A percentile compares a stretch with the other conserved stretches of the same genome.
Conservation (phyloP, 2,888 invertebrate genomes). For the Hydriomena furcata region DNA sequence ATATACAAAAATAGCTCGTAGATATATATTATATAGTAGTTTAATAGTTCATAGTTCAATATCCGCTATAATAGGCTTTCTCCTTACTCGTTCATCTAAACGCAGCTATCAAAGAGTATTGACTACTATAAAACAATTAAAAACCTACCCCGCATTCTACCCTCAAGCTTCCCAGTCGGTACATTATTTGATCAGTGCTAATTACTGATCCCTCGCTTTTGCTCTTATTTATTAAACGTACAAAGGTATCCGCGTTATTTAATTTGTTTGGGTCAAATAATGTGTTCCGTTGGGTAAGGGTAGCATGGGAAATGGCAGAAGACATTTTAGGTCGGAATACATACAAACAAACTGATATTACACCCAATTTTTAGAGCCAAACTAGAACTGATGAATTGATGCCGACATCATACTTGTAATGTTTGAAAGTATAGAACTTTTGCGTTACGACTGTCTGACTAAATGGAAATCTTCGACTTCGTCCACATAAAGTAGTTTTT, state of each 20-base stretch:
- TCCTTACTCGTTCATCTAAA: too few relatives aligned
- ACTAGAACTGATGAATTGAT: neutral
- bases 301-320: slow-evolving; percentile 23
- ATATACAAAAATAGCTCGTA: too few relatives aligned
- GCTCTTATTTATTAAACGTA: slow-evolving; percentile 32
- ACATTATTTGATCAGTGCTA: slow-evolving; percentile 31
- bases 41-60: too few relatives aligned
- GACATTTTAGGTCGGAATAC: slow-evolving; percentile 21
- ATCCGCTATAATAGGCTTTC: too few relatives aligned
- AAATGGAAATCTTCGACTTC: too few relatives aligned
- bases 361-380: neutral
- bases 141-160: neutral
- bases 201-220: slow-evolving; percentile 30
- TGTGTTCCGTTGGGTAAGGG: slow-evolving; percentile 32
- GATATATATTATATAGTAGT: too few relatives aligned
- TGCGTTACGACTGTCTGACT: too few relatives aligned
- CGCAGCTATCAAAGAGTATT: neutral
- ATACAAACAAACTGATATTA: neutral
- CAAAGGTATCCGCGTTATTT: slow-evolving; percentile 29
- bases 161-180: slow-evolving; percentile 6
- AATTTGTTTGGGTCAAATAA: slow-evolving; percentile 39
- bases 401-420: too few relatives aligned
- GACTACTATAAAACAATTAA: neutral
- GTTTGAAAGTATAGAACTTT: too few relatives aligned
- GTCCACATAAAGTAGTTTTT: too few relatives aligned